phyloP scores from a whole-genome alignment of 2,113 vertebrate species.

The Heteronetta atricapilla region DNA sequence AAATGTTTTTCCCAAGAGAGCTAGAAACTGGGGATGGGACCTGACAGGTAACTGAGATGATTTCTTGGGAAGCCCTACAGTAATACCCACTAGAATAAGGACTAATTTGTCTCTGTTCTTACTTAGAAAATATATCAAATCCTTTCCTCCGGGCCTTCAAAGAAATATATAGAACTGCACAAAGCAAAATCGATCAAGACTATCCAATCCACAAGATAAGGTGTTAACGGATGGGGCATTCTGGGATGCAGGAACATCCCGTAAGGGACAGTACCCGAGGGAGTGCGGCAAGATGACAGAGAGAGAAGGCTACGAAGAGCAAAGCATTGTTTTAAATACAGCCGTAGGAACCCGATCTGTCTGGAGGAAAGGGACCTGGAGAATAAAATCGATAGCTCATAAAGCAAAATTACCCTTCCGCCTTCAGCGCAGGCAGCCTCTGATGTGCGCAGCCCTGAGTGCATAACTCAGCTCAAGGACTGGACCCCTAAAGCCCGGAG shows the following conservation, averaged over 20 bases:
- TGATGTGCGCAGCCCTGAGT: background rate
- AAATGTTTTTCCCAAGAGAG: background rate
- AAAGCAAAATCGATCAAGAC: background rate
- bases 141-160: background rate
- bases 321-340: background rate
- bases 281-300: background rate
- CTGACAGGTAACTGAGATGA: accelerated
- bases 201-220: background rate
- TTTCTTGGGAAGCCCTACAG: background rate
- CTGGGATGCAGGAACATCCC: background rate
- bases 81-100: background rate
- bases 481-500: background rate
- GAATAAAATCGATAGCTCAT: constrained; percentile 13
- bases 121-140: background rate
- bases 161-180: accelerated
- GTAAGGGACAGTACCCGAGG: background rate
- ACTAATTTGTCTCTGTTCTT: background rate
- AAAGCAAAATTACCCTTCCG: background rate
- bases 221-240: background rate
- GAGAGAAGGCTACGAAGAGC: background rate
- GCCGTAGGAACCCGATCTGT: background rate
- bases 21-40: background rate
- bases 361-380: background rate
- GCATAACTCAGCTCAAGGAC: background rate
- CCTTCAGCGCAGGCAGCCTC: background rate